phyloP scores from a whole-genome alignment of 92 coral and sea anemone genomes.

The Actinernus sp. region DNA sequence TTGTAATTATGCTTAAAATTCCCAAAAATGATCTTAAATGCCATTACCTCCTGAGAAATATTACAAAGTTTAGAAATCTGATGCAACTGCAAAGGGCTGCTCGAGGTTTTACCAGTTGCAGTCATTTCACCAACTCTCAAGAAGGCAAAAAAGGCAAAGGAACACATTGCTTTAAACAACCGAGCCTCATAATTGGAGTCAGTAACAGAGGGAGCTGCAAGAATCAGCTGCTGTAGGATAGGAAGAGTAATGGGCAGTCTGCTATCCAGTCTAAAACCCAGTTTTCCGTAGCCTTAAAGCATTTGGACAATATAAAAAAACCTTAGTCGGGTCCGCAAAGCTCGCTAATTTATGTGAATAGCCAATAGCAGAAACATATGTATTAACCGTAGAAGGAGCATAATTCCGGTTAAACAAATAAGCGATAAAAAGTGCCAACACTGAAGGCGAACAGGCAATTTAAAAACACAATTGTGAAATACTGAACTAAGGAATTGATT shows the following conservation, averaged over 20 bases:
- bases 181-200: neutral
- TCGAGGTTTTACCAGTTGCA: neutral
- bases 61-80: too few relatives aligned
- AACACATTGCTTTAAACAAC: constrained; percentile 18
- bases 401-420: constrained; percentile 28
- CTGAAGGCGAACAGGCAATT: constrained; percentile 6
- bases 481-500: neutral
- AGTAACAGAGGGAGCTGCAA: neutral
- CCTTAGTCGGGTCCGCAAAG: constrained; percentile 29
- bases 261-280: constrained; percentile 36
- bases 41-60: too few relatives aligned
- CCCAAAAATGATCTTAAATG: neutral
- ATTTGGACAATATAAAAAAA: constrained; percentile 43
- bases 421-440: constrained; percentile 22
- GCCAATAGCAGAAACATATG: constrained; percentile 45
- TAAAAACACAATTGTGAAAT: too few relatives aligned
- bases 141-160: constrained; percentile 41
- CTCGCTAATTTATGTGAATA: constrained; percentile 42
- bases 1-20: constrained; percentile 1
- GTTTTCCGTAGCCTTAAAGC: constrained; percentile 49
- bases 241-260: constrained; percentile 57
- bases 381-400: constrained; percentile 39
- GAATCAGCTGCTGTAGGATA: constrained; percentile 27
- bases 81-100: neutral
- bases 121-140: constrained; percentile 20